Conservation (phyloP, 2,888 invertebrate species). For the Drosophila meridionalis region DNA sequence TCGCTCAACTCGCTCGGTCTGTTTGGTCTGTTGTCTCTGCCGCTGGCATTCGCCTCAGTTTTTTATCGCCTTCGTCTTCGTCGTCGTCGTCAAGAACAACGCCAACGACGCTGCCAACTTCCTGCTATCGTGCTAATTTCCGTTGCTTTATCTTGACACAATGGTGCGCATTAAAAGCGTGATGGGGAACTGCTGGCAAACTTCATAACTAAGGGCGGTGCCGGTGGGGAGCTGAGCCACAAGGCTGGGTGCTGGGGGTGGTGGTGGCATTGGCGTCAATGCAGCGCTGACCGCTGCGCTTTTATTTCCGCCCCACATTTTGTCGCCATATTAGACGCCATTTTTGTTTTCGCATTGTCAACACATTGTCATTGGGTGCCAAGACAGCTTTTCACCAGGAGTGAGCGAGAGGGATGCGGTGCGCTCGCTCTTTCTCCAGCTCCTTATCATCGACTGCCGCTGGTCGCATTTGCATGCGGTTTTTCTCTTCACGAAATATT, state of each 20-base stretch:
- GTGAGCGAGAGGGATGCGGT: not conserved
- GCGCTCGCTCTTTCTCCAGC: not conserved
- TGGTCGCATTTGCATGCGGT: constrained; percentile 50
- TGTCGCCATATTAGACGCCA: constrained; percentile 73
- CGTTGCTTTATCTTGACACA: constrained; percentile 84
- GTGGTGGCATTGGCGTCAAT: constrained; percentile 23
- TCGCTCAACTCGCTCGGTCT: constrained; percentile 56
- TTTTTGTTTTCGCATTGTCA: constrained; percentile 76
- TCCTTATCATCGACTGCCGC: not conserved
- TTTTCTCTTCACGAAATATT: constrained; percentile 60
- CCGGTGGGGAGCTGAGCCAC: not conserved
- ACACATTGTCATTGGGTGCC: constrained; percentile 63
- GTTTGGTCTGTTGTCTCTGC: constrained; percentile 31
- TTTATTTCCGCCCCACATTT: constrained; percentile 71
- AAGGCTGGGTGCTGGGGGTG: not conserved
- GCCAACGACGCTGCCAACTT: constrained; percentile 80
- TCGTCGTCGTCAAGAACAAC: constrained; percentile 65
- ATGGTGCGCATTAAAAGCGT: constrained; percentile 83
- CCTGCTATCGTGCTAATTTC: constrained; percentile 85
- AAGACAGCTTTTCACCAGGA: not conserved
- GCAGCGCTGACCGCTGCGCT: constrained; percentile 76
- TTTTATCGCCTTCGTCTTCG: constrained; percentile 47
- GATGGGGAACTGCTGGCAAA: constrained; percentile 57
- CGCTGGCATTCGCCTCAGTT: constrained; percentile 45
- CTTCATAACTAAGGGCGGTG: constrained; percentile 66